phyloP scores from a whole-genome alignment of 2,113 vertebrate species.

The Glaucidium brasilianum region DNA sequence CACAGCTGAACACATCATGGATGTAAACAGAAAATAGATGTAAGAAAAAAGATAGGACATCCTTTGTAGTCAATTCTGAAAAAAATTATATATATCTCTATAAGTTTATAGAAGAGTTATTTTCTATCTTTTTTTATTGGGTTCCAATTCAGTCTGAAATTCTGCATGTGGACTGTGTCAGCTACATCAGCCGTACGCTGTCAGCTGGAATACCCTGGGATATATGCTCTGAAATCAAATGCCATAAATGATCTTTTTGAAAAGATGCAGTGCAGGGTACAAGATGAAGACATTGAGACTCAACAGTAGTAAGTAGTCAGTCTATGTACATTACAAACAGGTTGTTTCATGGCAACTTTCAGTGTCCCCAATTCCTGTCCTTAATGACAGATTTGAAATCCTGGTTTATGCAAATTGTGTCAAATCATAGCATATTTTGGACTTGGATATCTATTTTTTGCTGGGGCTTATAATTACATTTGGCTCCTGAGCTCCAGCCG shows the following conservation, averaged over 20 bases:
- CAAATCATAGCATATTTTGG: slow-evolving; percentile 45
- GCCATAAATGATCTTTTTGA: background rate
- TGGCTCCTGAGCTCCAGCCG: background rate
- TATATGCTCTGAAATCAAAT: background rate
- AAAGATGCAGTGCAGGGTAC: background rate
- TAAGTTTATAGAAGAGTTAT: background rate
- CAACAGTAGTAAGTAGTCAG: background rate
- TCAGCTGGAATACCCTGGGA: background rate
- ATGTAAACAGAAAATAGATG: background rate
- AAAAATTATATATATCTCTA: background rate
- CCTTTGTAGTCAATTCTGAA: background rate
- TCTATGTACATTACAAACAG: background rate
- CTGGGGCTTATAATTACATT: slow-evolving; percentile 17
- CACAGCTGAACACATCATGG: background rate
- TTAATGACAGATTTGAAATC: slow-evolving; percentile 47
- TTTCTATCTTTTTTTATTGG: background rate
- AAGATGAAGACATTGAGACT: background rate
- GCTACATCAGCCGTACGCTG: background rate
- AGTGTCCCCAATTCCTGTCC: slow-evolving; percentile 36
- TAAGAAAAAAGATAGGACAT: background rate
- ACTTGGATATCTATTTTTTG: slow-evolving; percentile 15
- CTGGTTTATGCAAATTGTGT: slow-evolving; percentile 46
- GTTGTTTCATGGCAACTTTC: background rate
- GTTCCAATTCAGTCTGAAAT: background rate
- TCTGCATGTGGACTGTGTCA: background rate